Base-by-base conservation (phyloP, 2,888 invertebrate genomes). In the Leucoptera coffeella region DNA sequence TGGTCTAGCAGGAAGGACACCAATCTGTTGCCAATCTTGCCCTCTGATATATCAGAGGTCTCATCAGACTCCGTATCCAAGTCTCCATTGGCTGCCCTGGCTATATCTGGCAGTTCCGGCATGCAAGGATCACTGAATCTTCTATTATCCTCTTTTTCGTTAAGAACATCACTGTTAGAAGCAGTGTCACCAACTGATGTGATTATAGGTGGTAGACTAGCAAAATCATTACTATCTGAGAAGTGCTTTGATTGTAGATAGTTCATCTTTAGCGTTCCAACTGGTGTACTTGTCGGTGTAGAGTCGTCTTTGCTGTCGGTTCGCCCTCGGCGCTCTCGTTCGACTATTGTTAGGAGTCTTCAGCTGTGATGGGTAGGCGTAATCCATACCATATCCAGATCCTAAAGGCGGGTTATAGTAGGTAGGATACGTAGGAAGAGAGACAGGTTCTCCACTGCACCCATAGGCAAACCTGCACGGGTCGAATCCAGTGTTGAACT, bases 161-260 rank as follows among this genome's bases (percentile, higher is more conserved):
- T 62, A 5, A 50, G 43, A 34, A 54, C 44, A 26, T 71, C 73
- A 46, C 64, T 67, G 21, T 52, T 60, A 2, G 62, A 62, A 33
- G 71, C 69, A 5, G 71, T 69, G 32, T 69, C 67, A 5, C 47
- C 62, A 14, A 64, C 60, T 20, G 67, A 67, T 4, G 80, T 77
- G 24, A 81, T 79, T 30, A 77, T 78, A 1, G 85, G 81, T 14
- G 86, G 86, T 32, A 86, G 50, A 46, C 86, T 86, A 24, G 83
- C 74, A 40, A 69, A 77, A 36, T 77, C 78, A 33, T 65, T 61
- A 32, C 53, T 64, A 23, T 65, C 69, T 13, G 49, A 43, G 30
- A 53, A 52, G 38, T 50, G 55, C 48, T 61, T 67, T 52, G 57
- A 55, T 42, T 60, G 61, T 17, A 59, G 42, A 29, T 59, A 62